A percentile compares a stretch with the other conserved stretches of the same genome.
Evolutionary conservation across 2,113 vertebrate genomes (phyloP).

Genomic region (Gavialis gangeticus): DNA sequence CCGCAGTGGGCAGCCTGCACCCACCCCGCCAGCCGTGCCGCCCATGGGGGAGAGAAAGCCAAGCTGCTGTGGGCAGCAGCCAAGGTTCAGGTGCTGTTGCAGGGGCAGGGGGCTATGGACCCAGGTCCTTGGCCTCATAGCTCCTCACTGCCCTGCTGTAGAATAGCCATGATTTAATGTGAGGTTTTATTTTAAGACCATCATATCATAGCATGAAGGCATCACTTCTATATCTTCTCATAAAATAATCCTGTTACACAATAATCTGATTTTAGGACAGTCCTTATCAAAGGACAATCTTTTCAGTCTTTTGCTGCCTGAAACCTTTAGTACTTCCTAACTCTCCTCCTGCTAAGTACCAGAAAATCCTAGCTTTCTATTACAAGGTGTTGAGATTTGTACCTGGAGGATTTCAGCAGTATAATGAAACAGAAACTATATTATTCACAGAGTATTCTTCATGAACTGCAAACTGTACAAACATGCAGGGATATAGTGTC

Average conservation of each 20-base stretch:
- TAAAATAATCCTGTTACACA: constrained; percentile 19
- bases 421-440: not conserved
- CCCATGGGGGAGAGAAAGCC: too few species aligned
- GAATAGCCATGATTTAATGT: not conserved
- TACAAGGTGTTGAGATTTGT: not conserved
- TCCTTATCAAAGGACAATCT: constrained; percentile 23
- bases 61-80: too few species aligned
- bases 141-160: not conserved
- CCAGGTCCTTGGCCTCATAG: not conserved
- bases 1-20: too few species aligned
- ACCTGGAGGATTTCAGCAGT: not conserved
- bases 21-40: too few species aligned
- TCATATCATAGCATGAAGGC: constrained; percentile 16
- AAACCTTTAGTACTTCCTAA: not conserved
- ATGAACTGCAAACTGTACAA: not conserved
- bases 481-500: not conserved
- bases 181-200: constrained; percentile 16
- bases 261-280: constrained; percentile 50
- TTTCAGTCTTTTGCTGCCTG: not conserved
- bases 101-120: not conserved
- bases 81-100: too few species aligned
- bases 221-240: constrained; percentile 12
- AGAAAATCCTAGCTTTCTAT: not conserved
- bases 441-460: not conserved
- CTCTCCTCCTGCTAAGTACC: not conserved